Base-by-base conservation (phyloP, 2,113 vertebrate species). In the Triplophysa rosa region DNA sequence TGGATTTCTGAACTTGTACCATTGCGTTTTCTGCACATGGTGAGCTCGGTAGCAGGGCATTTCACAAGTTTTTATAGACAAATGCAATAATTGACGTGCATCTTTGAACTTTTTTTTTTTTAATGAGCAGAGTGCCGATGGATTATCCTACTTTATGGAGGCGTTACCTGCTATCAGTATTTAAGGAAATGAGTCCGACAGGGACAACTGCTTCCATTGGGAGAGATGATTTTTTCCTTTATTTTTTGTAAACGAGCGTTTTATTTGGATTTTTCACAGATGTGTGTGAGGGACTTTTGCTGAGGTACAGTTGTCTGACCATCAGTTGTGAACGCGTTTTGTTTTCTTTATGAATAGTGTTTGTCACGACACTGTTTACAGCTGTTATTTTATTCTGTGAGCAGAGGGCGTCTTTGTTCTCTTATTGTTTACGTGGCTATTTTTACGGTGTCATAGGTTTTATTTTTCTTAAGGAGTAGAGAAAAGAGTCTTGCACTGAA, bases 401-500 rank as follows among this genome's bases (percentile, higher is more conserved):
- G 40, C 8, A 37, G 72, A 62, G 59, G 72, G 37, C 59, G 62
- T 40, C 58, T 63, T 74, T 21, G 2, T 62, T 74, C 24, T 63
- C 58, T 19, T 74, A 62, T 62, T 62, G 71, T 74, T 74, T 74
- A 74, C 58, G 23, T 63, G 1, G 64, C 58, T 75, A 14, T 83
- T 80, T 65, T 72, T 87, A 76, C 5, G 65, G 40, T 83, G 72
- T 86, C 80, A 0, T 40, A 80, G 54, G 72, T 45, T 52, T 58
- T 21, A 82, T 85, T 78, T 70, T 13, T 1, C 61, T 70, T 67
- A 77, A 24, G 67, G 33, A 77, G 17, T 83, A 87, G 84, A 86
- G 86, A 80, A 89, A 82, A 21, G 82, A 89, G 88, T 90, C 87
- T 91, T 92, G 93, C 92, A 93, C 92, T 94, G 93, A 92, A 89